Conservation (phyloP, 2,113 vertebrate genomes). For the Paramormyrops kingsleyae region DNA sequence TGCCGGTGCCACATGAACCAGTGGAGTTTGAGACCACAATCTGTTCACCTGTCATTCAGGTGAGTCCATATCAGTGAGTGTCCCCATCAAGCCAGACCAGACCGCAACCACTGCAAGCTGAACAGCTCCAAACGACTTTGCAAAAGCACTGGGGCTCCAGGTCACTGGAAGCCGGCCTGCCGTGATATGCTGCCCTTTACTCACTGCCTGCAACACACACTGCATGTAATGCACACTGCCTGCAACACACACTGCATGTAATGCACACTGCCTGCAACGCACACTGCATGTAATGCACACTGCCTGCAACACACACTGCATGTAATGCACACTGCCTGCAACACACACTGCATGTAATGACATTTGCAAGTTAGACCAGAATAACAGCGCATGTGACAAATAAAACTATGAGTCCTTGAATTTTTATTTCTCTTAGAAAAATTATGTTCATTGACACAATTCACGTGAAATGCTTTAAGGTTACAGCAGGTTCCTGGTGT, state of each 20-base stretch:
- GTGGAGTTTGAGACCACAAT: background rate
- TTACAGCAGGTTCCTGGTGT: background rate
- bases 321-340: background rate
- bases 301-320: too few relatives aligned
- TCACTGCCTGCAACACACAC: background rate
- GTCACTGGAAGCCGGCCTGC: background rate
- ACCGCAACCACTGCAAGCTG: background rate
- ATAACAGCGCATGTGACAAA: background rate
- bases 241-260: background rate
- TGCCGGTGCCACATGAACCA: background rate
- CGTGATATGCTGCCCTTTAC: background rate
- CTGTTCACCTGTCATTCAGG: background rate
- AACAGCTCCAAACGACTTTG: background rate
- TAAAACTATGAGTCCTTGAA: background rate
- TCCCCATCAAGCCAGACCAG: background rate
- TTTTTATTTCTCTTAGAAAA: background rate
- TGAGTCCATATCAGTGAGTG: background rate
- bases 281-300: background rate
- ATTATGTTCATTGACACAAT: background rate
- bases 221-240: too few relatives aligned
- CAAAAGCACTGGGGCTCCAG: background rate
- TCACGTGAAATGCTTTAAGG: background rate
- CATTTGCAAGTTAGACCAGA: background rate
- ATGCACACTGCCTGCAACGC: background rate
- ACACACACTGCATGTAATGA: background rate